Base-by-base conservation (phyloP, 92 coral and sea anemone genomes). In the Heliopora coerulea region DNA sequence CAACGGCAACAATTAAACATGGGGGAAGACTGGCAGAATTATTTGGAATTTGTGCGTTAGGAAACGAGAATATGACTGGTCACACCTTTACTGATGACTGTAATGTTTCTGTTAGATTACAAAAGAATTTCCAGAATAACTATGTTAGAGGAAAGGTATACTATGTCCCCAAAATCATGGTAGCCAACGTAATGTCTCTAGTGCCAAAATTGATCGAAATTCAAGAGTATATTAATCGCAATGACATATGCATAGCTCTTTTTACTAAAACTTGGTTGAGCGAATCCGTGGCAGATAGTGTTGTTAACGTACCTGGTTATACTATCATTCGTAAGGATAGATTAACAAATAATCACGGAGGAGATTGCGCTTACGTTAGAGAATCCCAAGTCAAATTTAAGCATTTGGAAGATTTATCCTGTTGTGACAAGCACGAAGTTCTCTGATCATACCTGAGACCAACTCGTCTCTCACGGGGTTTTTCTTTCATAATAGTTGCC, bases 211-310 rank as follows among this genome's bases (percentile, higher is more conserved):
- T n/a, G n/a, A n/a, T n/a, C n/a, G n/a, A n/a, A n/a, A n/a, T n/a
- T n/a, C n/a, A n/a, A n/a, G n/a, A n/a, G n/a, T n/a, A n/a, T 59
- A 62, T 59, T 13, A 42, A 63, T 56, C 78, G 84, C 12, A 80
- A 80, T 46, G 58, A 74, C 52, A 72, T 75, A 11, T 42, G 72
- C 33, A 62, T 75, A 15, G 74, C 73, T 3, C 56, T 70, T n/a
- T 65, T 79, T 33, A 84, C 88, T 8, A 80, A 83, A 56, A 73
- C 84, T 15, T 84, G 49, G n/a, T n/a, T n/a, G n/a, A n/a, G n/a
- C n/a, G 74, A 74, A 8, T 28, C 74, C n/a, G 44, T 78, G 48
- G 20, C 46, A 8, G 84, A 84, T 42, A 57, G 85, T 24, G 31
- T 64, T 30, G 19, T 64, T 33, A 30, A 64, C 24, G 37, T 64